These are phyloP conservation scores for Eupeodes corollae DNA, from an alignment of 1,140 invertebrate species.

Conservation along the genomic window DNA sequence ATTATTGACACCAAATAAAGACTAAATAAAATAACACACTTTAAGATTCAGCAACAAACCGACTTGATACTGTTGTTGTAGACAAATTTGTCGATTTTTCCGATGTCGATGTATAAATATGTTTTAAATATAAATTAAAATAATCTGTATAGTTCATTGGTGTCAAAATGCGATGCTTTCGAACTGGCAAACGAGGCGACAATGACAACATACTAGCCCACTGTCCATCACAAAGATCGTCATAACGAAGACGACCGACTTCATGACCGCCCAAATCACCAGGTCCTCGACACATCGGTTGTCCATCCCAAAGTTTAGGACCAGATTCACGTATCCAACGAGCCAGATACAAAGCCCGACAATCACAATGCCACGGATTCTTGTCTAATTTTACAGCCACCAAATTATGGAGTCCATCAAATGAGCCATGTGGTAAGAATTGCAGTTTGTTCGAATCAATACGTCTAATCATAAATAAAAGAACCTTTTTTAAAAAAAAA, in stretches of 20 bases:
- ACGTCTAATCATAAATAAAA: slow-evolving; percentile 43
- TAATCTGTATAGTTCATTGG: slow-evolving; percentile 36
- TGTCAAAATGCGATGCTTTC: slow-evolving; percentile 28
- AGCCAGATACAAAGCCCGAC: slow-evolving; percentile 61
- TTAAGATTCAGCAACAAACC: no score
- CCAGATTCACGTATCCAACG: slow-evolving; percentile 51
- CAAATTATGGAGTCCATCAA: slow-evolving; percentile 55
- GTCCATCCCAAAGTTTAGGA: slow-evolving; percentile 59
- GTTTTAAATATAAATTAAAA: slow-evolving; percentile 33
- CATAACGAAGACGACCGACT: slow-evolving; percentile 53
- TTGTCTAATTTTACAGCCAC: slow-evolving; percentile 62
- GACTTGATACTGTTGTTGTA: no score
- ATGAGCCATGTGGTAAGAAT: slow-evolving; percentile 52
- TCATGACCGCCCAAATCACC: slow-evolving; percentile 41
- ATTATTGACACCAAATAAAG: no score
- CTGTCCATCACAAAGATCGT: slow-evolving; percentile 68
- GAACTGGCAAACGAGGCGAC: slow-evolving; percentile 50
- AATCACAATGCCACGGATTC: slow-evolving; percentile 82
- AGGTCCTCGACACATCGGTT: slow-evolving; percentile 63
- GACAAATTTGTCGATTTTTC: slow-evolving; percentile 8
- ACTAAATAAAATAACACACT: no score
- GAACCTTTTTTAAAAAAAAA: not conserved
- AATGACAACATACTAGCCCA: slow-evolving; percentile 75
- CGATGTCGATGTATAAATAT: slow-evolving; percentile 28
- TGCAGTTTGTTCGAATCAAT: slow-evolving; percentile 69